phyloP scores from a whole-genome alignment of 2,113 vertebrate genomes.

The Carollia perspicillata region DNA sequence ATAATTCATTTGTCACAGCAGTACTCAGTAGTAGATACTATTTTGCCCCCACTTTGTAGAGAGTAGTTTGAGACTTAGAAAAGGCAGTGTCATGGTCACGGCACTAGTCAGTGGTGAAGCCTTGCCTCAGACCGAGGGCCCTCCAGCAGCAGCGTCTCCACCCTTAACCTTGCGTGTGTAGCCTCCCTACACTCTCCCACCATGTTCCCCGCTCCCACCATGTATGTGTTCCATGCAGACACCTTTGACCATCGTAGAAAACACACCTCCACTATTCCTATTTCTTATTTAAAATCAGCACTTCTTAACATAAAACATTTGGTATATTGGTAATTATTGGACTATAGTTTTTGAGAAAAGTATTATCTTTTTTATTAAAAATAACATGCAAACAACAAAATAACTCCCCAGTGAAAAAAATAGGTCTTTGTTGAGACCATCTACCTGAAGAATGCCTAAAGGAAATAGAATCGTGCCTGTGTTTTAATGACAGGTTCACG shows the following conservation, averaged over 20 bases:
- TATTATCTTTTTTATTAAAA: neutral
- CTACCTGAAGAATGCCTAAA: neutral
- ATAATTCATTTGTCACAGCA: neutral
- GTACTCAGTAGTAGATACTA: rapidly evolving
- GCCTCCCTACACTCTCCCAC: neutral
- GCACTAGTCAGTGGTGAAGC: neutral
- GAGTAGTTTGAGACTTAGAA: neutral
- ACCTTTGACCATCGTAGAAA: neutral
- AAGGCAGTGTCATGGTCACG: neutral
- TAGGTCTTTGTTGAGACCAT: neutral
- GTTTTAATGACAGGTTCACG: constrained; percentile 90
- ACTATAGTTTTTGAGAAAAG: constrained; percentile 14
- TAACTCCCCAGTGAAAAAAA: neutral
- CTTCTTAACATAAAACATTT: neutral
- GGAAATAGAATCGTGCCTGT: constrained; percentile 9
- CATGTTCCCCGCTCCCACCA: neutral
- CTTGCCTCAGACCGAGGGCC: neutral
- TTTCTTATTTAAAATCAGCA: constrained; percentile 5
- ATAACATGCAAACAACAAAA: neutral
- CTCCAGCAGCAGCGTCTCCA: neutral
- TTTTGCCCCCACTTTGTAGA: neutral
- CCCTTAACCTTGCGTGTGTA: neutral
- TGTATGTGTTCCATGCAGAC: neutral
- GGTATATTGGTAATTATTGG: neutral
- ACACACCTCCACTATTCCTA: neutral